A percentile compares a stretch with the other conserved stretches of the same genome.
phyloP scores from a whole-genome alignment of 64 coral and sea anemone species.

The Orbicella faveolata region DNA sequence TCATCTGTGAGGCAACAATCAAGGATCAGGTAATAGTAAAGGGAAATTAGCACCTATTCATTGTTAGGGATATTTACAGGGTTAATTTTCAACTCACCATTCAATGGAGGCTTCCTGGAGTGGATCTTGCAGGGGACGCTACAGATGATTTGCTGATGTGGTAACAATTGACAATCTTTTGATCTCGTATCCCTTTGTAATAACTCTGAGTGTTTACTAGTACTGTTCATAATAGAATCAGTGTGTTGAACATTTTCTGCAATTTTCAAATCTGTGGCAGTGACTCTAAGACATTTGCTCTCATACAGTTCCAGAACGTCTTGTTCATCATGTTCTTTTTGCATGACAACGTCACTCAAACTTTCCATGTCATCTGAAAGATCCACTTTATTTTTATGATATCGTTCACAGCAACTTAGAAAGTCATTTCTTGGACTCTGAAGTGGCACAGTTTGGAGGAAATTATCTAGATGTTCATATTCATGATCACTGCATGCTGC shows the following conservation, averaged over 20 bases:
- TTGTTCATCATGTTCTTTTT: not conserved
- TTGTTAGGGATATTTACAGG: not conserved
- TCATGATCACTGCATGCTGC: not conserved
- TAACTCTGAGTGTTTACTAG: not conserved
- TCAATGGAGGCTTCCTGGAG: constrained; percentile 93
- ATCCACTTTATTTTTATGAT: not conserved
- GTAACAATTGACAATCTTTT: constrained; percentile 14
- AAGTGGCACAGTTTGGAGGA: not conserved
- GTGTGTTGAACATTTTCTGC: not conserved
- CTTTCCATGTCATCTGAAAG: not conserved
- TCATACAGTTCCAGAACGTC: not conserved
- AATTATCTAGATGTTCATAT: not conserved
- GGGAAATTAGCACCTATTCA: not conserved
- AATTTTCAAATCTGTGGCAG: not conserved
- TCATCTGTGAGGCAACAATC: not conserved
- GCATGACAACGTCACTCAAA: not conserved
- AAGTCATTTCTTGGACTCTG: not conserved
- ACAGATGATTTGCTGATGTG: constrained; percentile 72
- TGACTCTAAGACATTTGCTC: not conserved
- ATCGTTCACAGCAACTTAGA: not conserved
- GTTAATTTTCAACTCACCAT: constrained; percentile 50
- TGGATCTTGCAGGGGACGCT: constrained; percentile 90
- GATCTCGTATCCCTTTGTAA: not conserved
- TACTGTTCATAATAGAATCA: too few relatives aligned
- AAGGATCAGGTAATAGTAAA: too few relatives aligned